Evolutionary conservation across 2,797 vertebrate species (phyloP).

Genomic region (Remorina albescens): DNA sequence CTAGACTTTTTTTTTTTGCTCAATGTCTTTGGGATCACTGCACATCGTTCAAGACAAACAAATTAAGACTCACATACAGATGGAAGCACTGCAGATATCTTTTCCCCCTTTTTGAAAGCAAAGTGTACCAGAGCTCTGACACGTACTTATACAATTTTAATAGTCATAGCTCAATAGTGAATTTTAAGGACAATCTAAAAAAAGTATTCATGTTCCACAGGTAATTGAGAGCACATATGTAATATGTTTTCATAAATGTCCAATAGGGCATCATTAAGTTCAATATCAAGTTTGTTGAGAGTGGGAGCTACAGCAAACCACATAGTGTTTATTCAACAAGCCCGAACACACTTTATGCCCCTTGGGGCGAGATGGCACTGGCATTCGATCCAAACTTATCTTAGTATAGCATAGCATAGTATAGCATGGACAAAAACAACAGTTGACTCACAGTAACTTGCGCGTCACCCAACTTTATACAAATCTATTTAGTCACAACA

Average conservation of each 20-base stretch:
- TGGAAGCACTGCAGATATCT: neutral
- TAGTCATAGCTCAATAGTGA: neutral
- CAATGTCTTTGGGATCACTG: too few relatives aligned
- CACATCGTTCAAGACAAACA: too few relatives aligned
- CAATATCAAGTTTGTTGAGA: conserved; percentile 28
- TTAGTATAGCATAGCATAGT: conserved; percentile 72
- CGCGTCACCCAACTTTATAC: conserved; percentile 61
- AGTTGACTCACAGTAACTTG: conserved; percentile 78
- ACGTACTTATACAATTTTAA: neutral
- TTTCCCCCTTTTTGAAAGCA: neutral
- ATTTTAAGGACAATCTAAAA: neutral
- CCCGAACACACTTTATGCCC: conserved; percentile 32
- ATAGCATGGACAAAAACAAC: conserved; percentile 75
- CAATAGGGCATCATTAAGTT: conserved; percentile 7
- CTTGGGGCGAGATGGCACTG: conserved; percentile 49
- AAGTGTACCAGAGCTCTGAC: neutral
- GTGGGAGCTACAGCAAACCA: conserved; percentile 28
- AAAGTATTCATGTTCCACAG: neutral
- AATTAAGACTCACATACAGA: neutral
- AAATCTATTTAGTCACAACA: conserved; percentile 61
- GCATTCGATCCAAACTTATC: conserved; percentile 68
- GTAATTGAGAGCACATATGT: neutral
- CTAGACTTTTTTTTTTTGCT: neutral
- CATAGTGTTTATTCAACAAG: conserved; percentile 44
- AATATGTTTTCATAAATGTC: neutral